Evolutionary conservation across 2,113 vertebrate genomes (phyloP).

Genomic region (Meleagris gallopavo): DNA sequence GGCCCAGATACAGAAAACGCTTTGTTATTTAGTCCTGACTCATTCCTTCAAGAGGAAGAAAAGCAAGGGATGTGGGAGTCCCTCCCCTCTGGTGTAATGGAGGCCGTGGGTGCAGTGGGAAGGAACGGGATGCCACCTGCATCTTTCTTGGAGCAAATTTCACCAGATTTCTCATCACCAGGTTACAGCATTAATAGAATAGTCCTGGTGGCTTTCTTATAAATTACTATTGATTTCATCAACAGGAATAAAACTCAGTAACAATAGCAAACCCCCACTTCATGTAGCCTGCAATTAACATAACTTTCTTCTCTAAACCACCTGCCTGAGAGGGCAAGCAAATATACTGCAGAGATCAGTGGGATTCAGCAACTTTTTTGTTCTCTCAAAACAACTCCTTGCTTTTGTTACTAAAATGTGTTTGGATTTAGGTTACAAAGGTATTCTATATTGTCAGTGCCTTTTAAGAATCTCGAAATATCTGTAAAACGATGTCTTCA

Average conservation of each 20-base stretch:
- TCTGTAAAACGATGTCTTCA: background rate
- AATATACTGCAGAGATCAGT: background rate
- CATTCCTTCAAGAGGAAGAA: background rate
- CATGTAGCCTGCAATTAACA: background rate
- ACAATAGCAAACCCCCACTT: background rate
- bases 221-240: background rate
- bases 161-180: background rate
- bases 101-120: background rate
- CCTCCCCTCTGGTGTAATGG: accelerated
- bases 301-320: background rate
- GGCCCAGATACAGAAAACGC: background rate
- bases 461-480: background rate
- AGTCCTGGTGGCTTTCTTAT: background rate
- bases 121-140: accelerated
- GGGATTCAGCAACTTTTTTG: background rate
- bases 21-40: background rate
- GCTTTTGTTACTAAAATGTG: background rate
- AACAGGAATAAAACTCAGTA: background rate
- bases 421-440: background rate
- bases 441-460: background rate
- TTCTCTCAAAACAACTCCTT: background rate
- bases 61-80: accelerated
- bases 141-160: accelerated
- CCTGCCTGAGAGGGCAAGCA: background rate
- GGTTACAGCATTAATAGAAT: accelerated